Evolutionary conservation across 2,888 invertebrate species (phyloP).

Genomic region (Ochlodes sylvanus): DNA sequence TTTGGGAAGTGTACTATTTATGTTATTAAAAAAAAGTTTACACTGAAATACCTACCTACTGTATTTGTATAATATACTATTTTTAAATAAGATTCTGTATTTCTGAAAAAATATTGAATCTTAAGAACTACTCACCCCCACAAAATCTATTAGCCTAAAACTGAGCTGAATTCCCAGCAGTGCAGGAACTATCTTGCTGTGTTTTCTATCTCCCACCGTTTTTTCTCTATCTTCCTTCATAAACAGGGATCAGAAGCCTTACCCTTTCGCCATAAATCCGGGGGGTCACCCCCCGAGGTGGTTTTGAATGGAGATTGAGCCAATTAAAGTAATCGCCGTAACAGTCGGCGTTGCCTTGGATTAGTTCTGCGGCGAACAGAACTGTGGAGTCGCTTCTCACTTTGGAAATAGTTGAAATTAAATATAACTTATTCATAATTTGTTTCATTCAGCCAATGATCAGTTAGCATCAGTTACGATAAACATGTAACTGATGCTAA

Average conservation of each 20-base stretch:
- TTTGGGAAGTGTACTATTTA: too few relatives aligned
- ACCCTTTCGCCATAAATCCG: slow-evolving; percentile 84
- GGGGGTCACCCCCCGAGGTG: slow-evolving; percentile 69
- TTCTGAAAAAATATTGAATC: too few relatives aligned
- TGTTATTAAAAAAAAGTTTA: too few relatives aligned
- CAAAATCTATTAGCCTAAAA: slow-evolving; percentile 20
- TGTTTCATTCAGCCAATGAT: too few relatives aligned
- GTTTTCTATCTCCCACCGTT: slow-evolving; percentile 45
- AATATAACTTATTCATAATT: neutral
- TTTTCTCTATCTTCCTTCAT: slow-evolving; percentile 82
- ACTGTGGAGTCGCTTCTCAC: slow-evolving; percentile 54
- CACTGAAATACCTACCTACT: too few relatives aligned
- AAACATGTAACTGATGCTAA: neutral
- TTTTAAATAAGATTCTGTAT: too few relatives aligned
- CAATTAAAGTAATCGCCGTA: slow-evolving; percentile 90
- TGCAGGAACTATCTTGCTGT: slow-evolving; percentile 19
- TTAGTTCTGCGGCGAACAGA: slow-evolving; percentile 78
- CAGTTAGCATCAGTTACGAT: too few relatives aligned
- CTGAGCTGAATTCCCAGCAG: slow-evolving; percentile 4
- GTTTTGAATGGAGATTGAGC: slow-evolving; percentile 87
- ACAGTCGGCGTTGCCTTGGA: slow-evolving; percentile 89
- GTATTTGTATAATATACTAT: too few relatives aligned
- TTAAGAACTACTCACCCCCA: neutral
- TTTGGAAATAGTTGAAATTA: neutral
- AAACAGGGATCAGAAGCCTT: slow-evolving; percentile 82